Conservation (phyloP, 2,797 vertebrate species). For the Gastrophryne carolinensis region DNA sequence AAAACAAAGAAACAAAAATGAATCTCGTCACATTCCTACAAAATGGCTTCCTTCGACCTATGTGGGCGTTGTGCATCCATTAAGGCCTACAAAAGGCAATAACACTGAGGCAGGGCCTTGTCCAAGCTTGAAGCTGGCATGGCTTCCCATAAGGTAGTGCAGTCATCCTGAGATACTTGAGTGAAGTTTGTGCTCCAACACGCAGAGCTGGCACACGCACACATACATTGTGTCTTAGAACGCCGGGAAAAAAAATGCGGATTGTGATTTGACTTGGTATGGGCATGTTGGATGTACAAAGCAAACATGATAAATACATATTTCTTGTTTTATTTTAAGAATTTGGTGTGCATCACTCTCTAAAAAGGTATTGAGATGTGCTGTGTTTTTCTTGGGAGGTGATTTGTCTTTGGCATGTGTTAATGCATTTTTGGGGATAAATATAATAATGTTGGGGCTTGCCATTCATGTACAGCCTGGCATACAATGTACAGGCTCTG, state of each 20-base stretch:
- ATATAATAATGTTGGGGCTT: background rate
- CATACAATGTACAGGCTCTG: background rate
- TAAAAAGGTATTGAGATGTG: background rate
- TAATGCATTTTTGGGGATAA: background rate
- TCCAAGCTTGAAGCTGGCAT: conserved; percentile 34
- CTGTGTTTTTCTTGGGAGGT: background rate
- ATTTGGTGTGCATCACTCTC: background rate
- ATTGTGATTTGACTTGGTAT: rapidly evolving
- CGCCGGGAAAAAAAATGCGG: background rate
- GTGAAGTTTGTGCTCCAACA: conserved; percentile 22
- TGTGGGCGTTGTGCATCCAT: background rate
- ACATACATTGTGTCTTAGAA: background rate
- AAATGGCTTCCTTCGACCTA: background rate
- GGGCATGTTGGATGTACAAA: background rate
- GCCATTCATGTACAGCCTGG: background rate
- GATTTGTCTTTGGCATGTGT: background rate
- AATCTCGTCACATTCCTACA: too few relatives aligned
- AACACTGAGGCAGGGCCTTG: background rate
- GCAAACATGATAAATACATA: background rate
- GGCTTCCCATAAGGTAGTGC: background rate
- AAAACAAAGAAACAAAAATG: too few relatives aligned
- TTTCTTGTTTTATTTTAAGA: conserved; percentile 1
- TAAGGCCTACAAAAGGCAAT: background rate
- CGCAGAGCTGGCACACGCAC: conserved; percentile 20
- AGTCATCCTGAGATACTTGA: conserved; percentile 18